Base-by-base conservation (phyloP, 2,888 invertebrate genomes). In the Bombylius major region DNA sequence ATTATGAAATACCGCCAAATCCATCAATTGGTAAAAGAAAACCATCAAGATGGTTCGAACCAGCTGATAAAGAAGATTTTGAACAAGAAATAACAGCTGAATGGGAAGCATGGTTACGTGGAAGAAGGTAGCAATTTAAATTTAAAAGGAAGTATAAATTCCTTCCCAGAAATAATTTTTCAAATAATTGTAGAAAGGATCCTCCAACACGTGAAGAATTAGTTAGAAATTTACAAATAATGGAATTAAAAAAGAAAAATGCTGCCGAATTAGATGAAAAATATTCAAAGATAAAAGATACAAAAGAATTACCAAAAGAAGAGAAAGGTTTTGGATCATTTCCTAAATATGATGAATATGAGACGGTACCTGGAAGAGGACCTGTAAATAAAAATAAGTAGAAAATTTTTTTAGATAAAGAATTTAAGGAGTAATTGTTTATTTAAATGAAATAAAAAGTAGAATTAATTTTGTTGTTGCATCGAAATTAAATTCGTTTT, bases 91-190 rank as follows among this genome's bases (percentile, higher is more conserved):
- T 89, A 64, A 88, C 92, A 0, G 81, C 87, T 1, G 92, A 92
- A 73, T 93, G 93, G 93, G 89, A 90, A 68, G 78, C 91, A 8
- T 93, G 92, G 92, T 73, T 93, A 50, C 77, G 92, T 62, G 79
- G 80, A 62, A 74, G 84, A 63, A 78, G 82, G 72, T 79, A 31
- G 48, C 36, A 36, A 36, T 36, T 36, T 1, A 36, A 36, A 36
- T 36, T 36, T 8, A 36, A n/a, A n/a, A 23, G 23, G 4, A 32
- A 14, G 14, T 7, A 46, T 46, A 53, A 14, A 46, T 11, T 23
- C 11, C 7, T 51, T 44, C 3, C 44, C 5, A 5, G 11, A 36
- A 12, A 7, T 36, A 8, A 36, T 8, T 36, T 36, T 4, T 36
- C 36, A 36, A n/a, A 36, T 11, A 23, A 23, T 59, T 62, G 58